Evolutionary conservation across 2,113 vertebrate genomes (phyloP), one percentile per base, ranked within the genome.

Genomic region (Solenodon paradoxus): DNA sequence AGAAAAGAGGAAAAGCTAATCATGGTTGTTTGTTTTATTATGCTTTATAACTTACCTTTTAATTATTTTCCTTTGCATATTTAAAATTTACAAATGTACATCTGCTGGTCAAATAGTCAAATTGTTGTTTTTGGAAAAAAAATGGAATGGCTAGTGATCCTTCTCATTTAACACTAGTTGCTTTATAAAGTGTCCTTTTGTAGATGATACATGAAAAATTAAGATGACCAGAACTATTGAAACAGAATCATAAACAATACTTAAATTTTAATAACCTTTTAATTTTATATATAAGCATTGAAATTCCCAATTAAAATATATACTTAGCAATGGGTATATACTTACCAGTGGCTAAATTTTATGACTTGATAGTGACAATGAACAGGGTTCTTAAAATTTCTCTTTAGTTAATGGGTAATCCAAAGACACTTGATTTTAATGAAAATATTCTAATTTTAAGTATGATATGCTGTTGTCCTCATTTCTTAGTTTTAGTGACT

Each of bases 81-180:
- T 53, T 68, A 26, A 59, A 55, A 80, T 86, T 64, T 78, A 51
- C 1, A n/a, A 72, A 81, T 82, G 10, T 80, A 40, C 61, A 66
- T 40, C 12, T 55, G 13, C n/a, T n/a, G n/a, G n/a, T n/a, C n/a
- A n/a, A n/a, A n/a, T n/a, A n/a, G 20, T 84, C 19, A 72, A 8
- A 13, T 64, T 83, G 2, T 59, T 26, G 83, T 97, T 93, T 95
- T 96, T 97, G n/a, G n/a, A n/a, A n/a, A n/a, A n/a, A 83, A 75
- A 71, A 95, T 35, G 93, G 68, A 95, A 38, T 97, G 85, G 38
- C 95, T 53, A 64, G 9, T 94, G 81, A 96, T 45, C 66, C 96
- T 92, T 61, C 84, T 83, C 0, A 35, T 95, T 96, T 94, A 93
- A 53, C 90, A 88, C 72, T 97, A 95, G 90, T 95, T 94, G 83